Evolutionary conservation across 2,888 invertebrate genomes (phyloP).

Genomic region (Leucoptera coffeella): DNA sequence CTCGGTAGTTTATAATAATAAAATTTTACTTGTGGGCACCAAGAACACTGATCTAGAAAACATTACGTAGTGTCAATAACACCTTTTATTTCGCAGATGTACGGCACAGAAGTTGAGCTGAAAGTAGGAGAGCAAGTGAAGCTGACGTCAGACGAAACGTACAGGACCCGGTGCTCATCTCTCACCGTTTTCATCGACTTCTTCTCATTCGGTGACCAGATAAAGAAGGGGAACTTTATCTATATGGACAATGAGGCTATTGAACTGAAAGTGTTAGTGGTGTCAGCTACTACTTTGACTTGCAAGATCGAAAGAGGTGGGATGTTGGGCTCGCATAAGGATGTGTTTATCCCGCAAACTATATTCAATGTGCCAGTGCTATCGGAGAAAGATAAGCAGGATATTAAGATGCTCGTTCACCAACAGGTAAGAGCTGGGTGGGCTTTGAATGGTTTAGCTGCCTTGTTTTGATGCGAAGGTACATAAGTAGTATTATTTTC

Average conservation of each 20-base stretch:
- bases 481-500: no score
- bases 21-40: no score
- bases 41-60: no score
- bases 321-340: constrained; percentile 26
- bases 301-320: constrained; percentile 36
- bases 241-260: constrained; percentile 66
- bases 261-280: constrained; percentile 59
- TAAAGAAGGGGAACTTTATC: constrained; percentile 40
- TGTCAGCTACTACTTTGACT: constrained; percentile 29
- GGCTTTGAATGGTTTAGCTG: no score
- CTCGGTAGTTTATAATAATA: no score
- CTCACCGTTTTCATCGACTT: constrained; percentile 53
- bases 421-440: constrained; percentile 32
- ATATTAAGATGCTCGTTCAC: constrained; percentile 24
- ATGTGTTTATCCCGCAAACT: constrained; percentile 34
- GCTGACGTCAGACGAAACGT: constrained; percentile 51
- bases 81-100: constrained; percentile 16
- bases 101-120: constrained; percentile 24
- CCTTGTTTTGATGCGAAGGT: no score
- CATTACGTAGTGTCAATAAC: no score
- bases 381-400: constrained; percentile 23
- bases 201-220: constrained; percentile 35
- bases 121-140: constrained; percentile 33
- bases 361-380: constrained; percentile 28
- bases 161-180: constrained; percentile 46